phyloP scores from a whole-genome alignment of 1,140 invertebrate species.

The Sesamia nonagrioides region DNA sequence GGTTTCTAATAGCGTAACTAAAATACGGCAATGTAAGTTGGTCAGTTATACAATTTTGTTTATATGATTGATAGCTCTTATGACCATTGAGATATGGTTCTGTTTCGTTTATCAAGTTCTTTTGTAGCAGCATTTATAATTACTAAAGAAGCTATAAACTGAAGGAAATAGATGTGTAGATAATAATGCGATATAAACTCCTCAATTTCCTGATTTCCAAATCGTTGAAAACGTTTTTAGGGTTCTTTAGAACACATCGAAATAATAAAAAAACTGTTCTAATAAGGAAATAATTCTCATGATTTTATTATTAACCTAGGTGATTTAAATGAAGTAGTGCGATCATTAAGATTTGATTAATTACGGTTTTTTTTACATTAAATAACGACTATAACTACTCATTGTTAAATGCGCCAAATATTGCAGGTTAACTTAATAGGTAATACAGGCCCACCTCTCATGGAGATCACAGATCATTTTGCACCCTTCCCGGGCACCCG shows the following conservation, averaged over 20 bases:
- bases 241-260: slow-evolving; percentile 15
- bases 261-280: slow-evolving; percentile 21
- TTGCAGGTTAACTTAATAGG: too few species aligned
- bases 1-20: slow-evolving; percentile 44
- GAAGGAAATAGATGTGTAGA: slow-evolving; percentile 54
- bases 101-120: slow-evolving; percentile 3
- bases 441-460: too few species aligned
- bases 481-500: too few species aligned
- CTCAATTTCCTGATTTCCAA: slow-evolving; percentile 61
- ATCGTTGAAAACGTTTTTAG: slow-evolving; percentile 53
- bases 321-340: background rate
- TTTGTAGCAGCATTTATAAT: background rate
- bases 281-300: background rate
- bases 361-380: too few species aligned
- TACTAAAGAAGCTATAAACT: slow-evolving; percentile 26
- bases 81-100: background rate
- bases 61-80: background rate
- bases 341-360: too few species aligned
- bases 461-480: too few species aligned
- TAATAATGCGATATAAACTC: slow-evolving; percentile 37
- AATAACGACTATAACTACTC: too few species aligned
- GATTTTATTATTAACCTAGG: background rate
- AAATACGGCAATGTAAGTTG: background rate
- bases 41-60: background rate
- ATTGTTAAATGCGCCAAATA: too few species aligned